phyloP scores from a whole-genome alignment of 2,113 vertebrate genomes.

The Columba livia region DNA sequence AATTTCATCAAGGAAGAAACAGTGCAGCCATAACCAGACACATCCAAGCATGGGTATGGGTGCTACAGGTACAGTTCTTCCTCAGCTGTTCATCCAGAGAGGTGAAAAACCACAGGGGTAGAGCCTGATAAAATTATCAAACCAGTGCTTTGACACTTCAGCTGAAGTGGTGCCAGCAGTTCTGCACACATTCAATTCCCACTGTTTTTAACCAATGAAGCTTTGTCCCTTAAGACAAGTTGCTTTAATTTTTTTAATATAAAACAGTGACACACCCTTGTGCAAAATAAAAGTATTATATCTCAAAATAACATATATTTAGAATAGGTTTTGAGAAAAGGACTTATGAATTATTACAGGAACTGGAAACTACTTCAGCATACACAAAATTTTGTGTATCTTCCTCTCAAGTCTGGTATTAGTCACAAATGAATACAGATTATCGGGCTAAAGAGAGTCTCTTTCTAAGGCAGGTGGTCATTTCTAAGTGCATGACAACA shows the following conservation, averaged over 20 bases:
- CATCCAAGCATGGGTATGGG: neutral
- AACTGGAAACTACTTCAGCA: neutral
- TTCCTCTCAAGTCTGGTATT: neutral
- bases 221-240: neutral
- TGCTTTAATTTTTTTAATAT: neutral
- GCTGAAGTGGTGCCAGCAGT: neutral
- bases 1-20: neutral
- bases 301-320: neutral
- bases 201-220: accelerated
- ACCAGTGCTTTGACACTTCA: neutral
- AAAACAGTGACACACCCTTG: neutral
- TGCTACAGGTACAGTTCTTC: neutral
- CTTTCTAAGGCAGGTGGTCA: neutral
- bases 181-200: neutral
- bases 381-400: neutral
- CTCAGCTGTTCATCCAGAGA: neutral
- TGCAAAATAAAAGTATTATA: neutral
- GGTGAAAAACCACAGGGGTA: neutral
- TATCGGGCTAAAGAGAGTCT: neutral
- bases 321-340: neutral
- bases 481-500: neutral
- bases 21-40: neutral
- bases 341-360: neutral
- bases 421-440: neutral
- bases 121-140: neutral